A percentile compares a stretch with the other conserved stretches of the same genome.
Conservation (phyloP, 2,113 vertebrate species). For the Pao palembangensis region DNA sequence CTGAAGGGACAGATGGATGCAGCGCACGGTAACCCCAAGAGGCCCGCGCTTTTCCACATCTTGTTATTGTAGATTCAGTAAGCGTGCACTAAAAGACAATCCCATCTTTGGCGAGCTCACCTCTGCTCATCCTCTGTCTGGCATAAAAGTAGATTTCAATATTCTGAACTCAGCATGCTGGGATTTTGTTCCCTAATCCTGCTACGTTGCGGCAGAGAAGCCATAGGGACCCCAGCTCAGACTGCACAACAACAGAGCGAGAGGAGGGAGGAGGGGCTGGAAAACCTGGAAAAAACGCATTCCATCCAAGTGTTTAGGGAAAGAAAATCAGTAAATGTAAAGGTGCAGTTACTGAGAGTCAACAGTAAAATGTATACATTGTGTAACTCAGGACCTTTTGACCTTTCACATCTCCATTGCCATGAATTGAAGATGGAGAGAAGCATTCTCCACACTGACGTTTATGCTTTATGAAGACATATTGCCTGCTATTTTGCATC, state of each 20-base stretch:
- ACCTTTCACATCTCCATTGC: conserved; percentile 25
- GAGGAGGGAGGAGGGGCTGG: background rate
- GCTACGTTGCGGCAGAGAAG: conserved; percentile 4
- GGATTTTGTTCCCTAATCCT: conserved; percentile 57
- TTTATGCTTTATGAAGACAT: conserved; percentile 52
- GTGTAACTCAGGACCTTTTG: conserved; percentile 11
- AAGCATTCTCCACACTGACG: conserved; percentile 41
- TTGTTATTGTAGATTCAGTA: conserved; percentile 32
- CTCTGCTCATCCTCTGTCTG: conserved; percentile 55
- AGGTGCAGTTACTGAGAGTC: too few species aligned
- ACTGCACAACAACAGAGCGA: conserved; percentile 12
- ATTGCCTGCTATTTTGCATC: conserved; percentile 19
- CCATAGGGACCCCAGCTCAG: conserved; percentile 8
- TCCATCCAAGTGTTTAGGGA: too few species aligned
- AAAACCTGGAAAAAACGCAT: background rate
- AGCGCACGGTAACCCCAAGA: conserved; percentile 50
- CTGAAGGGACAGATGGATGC: conserved; percentile 59
- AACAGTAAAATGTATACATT: background rate
- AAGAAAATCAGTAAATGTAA: too few species aligned
- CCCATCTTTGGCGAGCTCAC: conserved; percentile 58
- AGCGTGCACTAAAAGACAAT: conserved; percentile 57
- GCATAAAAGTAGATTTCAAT: conserved; percentile 58
- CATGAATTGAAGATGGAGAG: conserved; percentile 41
- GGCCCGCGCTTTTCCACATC: conserved; percentile 15
- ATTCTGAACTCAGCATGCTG: conserved; percentile 50